Conservation (phyloP, 2,113 vertebrate species). For the Tragulus kanchil region DNA sequence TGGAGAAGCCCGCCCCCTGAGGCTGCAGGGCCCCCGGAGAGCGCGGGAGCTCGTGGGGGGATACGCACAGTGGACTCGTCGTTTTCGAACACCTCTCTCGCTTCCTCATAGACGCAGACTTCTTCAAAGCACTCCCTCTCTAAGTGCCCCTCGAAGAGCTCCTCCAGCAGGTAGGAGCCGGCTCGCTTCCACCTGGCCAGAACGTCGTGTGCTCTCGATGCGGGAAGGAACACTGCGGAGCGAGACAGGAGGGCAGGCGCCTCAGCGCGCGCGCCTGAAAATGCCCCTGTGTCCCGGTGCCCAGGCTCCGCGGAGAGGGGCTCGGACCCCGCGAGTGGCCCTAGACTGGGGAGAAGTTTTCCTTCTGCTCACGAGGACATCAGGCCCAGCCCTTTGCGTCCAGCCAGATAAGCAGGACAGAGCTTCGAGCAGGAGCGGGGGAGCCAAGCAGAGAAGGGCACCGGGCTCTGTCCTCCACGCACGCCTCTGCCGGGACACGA, state of each 20-base stretch:
- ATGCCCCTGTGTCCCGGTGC: not conserved
- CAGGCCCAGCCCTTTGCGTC: accelerated
- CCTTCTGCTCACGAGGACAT: not conserved
- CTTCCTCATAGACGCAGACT: slow-evolving; percentile 92
- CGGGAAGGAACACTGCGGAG: slow-evolving; percentile 87
- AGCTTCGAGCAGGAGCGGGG: not conserved
- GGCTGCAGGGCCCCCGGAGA: not conserved
- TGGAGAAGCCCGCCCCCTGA: not conserved
- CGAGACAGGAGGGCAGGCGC: accelerated
- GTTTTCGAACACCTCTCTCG: slow-evolving; percentile 94
- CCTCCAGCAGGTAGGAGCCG: slow-evolving; percentile 90
- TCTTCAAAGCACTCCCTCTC: slow-evolving; percentile 95
- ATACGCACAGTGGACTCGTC: slow-evolving; percentile 86
- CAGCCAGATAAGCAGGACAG: not conserved
- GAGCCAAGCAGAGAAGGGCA: accelerated
- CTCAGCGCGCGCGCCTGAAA: not conserved
- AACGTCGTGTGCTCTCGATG: slow-evolving; percentile 79
- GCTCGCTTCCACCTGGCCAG: slow-evolving; percentile 90
- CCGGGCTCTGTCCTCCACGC: not conserved
- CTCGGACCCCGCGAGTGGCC: not conserved
- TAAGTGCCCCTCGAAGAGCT: slow-evolving; percentile 92
- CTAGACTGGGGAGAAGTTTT: not conserved
- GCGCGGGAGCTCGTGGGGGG: not conserved
- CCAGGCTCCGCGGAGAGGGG: no score
- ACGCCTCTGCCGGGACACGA: not conserved